These are phyloP conservation scores for Julus scandinavius DNA, from an alignment of 2,888 invertebrate species.

Conservation along the genomic window DNA sequence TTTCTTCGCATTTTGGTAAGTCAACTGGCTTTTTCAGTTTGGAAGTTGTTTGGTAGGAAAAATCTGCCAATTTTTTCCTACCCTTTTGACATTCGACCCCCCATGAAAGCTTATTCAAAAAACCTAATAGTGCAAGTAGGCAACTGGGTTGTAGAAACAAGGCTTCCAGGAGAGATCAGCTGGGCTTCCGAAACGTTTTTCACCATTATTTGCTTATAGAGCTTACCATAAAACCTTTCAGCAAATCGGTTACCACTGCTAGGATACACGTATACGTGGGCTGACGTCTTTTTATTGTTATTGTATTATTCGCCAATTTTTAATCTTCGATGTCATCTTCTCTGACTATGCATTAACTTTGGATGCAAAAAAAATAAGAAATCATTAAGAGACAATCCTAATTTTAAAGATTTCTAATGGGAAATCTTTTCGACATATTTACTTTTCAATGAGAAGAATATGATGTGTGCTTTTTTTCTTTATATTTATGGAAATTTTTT, in stretches of 20 bases:
- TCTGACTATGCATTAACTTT: background rate
- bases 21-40: background rate
- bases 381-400: background rate
- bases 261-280: background rate
- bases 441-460: background rate
- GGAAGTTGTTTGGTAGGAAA: background rate
- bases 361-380: background rate
- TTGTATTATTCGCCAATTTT: background rate
- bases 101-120: background rate
- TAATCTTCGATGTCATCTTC: slow-evolving; percentile 1
- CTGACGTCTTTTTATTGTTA: background rate
- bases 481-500: background rate
- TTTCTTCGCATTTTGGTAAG: background rate
- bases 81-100: slow-evolving; percentile 17
- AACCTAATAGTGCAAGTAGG: slow-evolving; percentile 24
- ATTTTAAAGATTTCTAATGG: background rate
- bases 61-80: background rate
- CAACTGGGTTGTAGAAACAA: slow-evolving; percentile 39
- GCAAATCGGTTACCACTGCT: background rate
- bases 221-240: slow-evolving; percentile 40
- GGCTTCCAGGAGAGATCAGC: slow-evolving; percentile 35
- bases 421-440: background rate
- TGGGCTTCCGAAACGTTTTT: slow-evolving; percentile 36
- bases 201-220: background rate
- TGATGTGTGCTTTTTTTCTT: background rate